Percentiles rank a stretch among this genome's conserved stretches.
Conservation (phyloP, 2,113 vertebrate genomes). For the Machaerirhynchus nigripectus region DNA sequence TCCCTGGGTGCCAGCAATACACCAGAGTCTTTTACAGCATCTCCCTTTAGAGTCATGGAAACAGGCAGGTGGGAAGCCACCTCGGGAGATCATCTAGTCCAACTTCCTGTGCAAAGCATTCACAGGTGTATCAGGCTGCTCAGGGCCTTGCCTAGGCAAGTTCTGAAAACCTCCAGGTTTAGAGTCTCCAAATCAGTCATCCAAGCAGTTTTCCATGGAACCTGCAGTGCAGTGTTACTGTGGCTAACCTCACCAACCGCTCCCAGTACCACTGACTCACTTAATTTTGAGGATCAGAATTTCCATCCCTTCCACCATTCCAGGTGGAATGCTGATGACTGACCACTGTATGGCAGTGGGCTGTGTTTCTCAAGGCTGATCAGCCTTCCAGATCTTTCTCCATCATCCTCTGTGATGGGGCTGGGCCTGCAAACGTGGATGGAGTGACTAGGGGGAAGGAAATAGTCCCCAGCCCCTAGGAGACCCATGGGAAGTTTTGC, state of each 20-base stretch:
- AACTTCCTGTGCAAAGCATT: too few relatives aligned
- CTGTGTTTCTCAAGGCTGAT: rapidly evolving
- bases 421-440: neutral
- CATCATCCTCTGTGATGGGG: neutral
- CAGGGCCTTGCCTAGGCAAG: neutral
- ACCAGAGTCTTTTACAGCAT: neutral
- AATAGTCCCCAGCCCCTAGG: neutral
- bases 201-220: neutral
- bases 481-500: neutral
- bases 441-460: neutral
- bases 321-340: neutral
- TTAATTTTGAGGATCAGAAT: neutral
- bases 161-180: neutral
- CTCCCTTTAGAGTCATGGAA: neutral
- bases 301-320: neutral
- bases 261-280: neutral
- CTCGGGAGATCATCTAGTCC: neutral
- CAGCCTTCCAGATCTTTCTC: neutral
- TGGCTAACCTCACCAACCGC: neutral
- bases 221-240: rapidly evolving
- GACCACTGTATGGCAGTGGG: neutral
- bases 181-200: neutral
- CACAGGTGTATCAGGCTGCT: neutral
- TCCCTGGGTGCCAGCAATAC: neutral
- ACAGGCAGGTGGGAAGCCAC: neutral